Evolutionary conservation across 2,797 vertebrate genomes (phyloP).

Genomic region (Platalea minor): DNA sequence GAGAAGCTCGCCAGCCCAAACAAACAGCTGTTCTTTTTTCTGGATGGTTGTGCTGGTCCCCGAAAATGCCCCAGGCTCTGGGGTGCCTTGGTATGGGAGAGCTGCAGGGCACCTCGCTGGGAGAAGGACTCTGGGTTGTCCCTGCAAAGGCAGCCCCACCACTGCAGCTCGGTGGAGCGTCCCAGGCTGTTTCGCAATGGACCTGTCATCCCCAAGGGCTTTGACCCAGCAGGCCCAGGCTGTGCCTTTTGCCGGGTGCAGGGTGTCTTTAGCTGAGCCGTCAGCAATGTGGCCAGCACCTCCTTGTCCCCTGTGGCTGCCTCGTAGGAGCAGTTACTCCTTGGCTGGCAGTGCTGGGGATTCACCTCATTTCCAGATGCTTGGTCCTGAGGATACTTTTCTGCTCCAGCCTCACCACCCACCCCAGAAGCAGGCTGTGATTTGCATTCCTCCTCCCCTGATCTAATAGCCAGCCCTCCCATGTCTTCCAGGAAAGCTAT

Average conservation of each 20-base stretch:
- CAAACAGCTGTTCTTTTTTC: background rate
- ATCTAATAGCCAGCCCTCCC: background rate
- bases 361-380: background rate
- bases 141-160: background rate
- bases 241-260: background rate
- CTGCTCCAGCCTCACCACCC: background rate
- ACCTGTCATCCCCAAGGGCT: background rate
- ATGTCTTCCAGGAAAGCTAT: conserved; percentile 90
- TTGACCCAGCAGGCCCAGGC: background rate
- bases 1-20: background rate
- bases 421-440: background rate
- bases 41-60: background rate
- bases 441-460: background rate
- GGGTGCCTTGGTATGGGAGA: background rate
- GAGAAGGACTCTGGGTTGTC: background rate
- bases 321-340: background rate
- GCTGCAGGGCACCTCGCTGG: background rate
- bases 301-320: background rate
- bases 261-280: background rate
- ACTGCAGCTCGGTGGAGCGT: accelerated
- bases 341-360: background rate
- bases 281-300: background rate
- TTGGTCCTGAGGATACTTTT: background rate
- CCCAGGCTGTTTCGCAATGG: background rate
- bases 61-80: background rate